Evolutionary conservation across 2,113 vertebrate genomes (phyloP).

Genomic region (Tympanuchus pallidicinctus): DNA sequence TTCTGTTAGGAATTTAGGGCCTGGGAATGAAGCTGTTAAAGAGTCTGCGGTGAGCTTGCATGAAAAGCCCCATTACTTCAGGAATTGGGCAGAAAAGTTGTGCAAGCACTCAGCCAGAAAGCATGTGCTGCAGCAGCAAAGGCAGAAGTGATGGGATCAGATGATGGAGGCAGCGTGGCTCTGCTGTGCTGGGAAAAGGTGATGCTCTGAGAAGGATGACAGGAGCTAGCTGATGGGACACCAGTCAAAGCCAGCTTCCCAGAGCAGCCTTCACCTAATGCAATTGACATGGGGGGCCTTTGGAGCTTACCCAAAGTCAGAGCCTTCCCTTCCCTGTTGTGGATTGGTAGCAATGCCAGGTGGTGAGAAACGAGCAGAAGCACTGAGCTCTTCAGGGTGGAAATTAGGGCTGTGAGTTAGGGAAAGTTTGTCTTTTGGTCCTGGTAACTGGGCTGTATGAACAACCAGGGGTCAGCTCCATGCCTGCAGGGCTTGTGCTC

Average conservation of each 20-base stretch:
- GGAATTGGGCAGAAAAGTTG: neutral
- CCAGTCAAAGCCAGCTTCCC: neutral
- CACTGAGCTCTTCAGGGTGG: neutral
- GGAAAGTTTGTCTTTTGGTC: neutral
- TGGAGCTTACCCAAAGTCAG: neutral
- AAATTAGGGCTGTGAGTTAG: neutral
- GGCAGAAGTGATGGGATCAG: too few relatives aligned
- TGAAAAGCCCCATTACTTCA: rapidly evolving
- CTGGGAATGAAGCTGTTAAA: neutral
- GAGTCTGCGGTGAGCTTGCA: neutral
- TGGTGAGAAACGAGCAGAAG: neutral
- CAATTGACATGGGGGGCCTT: neutral
- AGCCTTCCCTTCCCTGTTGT: neutral
- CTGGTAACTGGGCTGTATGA: neutral
- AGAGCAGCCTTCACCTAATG: neutral
- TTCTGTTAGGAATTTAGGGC: rapidly evolving
- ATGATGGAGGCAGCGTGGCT: too few relatives aligned
- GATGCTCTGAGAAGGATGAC: rapidly evolving
- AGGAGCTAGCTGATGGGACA: neutral
- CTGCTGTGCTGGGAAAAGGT: neutral
- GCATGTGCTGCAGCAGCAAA: neutral
- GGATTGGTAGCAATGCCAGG: too few relatives aligned
- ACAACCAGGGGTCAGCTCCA: neutral
- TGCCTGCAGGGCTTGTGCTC: neutral
- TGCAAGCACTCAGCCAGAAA: rapidly evolving